phyloP scores from a whole-genome alignment of 2,888 invertebrate species.

The Scaptomyza polygonia region DNA sequence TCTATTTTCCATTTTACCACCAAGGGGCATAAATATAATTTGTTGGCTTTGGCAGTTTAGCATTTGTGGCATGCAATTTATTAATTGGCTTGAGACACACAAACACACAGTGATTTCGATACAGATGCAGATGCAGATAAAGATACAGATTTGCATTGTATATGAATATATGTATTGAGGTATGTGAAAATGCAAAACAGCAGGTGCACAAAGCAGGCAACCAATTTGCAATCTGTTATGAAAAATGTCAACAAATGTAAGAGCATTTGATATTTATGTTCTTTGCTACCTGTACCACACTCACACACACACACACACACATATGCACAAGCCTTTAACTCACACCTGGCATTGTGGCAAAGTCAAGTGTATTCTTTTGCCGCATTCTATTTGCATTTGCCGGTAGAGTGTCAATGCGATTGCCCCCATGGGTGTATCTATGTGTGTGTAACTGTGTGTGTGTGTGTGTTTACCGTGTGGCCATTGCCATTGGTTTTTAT shows the following conservation, averaged over 20 bases:
- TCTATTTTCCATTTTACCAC: slow-evolving; percentile 11
- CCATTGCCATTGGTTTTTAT: slow-evolving; percentile 41
- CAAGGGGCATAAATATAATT: slow-evolving; percentile 44
- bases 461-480: slow-evolving; percentile 29
- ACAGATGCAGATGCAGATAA: slow-evolving; percentile 6
- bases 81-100: slow-evolving; percentile 57
- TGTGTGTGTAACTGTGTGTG: slow-evolving; percentile 18
- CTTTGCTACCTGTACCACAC: slow-evolving; percentile 43
- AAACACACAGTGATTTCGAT: neutral
- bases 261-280: slow-evolving; percentile 63
- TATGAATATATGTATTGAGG: neutral
- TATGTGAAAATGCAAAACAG: slow-evolving; percentile 24
- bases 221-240: slow-evolving; percentile 74
- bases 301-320: slow-evolving; percentile 1
- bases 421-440: slow-evolving; percentile 13
- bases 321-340: slow-evolving; percentile 31
- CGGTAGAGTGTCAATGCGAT: slow-evolving; percentile 43
- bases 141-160: neutral
- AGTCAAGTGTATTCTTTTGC: slow-evolving; percentile 60
- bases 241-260: slow-evolving; percentile 63
- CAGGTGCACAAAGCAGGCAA: slow-evolving; percentile 63
- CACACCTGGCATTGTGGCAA: slow-evolving; percentile 37
- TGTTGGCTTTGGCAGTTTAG: slow-evolving; percentile 35
- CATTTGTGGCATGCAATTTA: slow-evolving; percentile 56
- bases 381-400: slow-evolving; percentile 46